Evolutionary conservation across 2,888 invertebrate species (phyloP), one percentile per base, ranked within the genome.

Genomic region (Trissolcus japonicus): DNA sequence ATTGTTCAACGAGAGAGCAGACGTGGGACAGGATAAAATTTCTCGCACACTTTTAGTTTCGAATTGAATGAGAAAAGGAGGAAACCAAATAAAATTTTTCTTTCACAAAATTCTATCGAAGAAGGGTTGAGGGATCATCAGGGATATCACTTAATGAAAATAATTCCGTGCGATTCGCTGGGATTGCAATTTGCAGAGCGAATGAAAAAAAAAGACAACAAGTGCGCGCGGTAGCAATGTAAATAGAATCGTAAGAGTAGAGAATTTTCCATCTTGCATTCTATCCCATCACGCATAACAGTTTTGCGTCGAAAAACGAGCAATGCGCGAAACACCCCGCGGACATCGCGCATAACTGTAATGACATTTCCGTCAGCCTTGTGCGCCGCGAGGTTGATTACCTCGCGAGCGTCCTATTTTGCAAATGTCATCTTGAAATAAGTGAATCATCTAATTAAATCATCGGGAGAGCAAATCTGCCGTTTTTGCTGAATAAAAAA

Each of bases 331-430:
- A 65, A 66, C 60, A 51, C 35, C 48, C 40, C 51, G 51, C 53
- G 25, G 57, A 43, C 29, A 43, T 35, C 7, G 35, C 35, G 40
- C 41, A 55, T 54, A 54, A 65, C 63, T 48, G 43, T 60, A 73
- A 65, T 73, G 65, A 66, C 72, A 66, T 65, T 73, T 73, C 72
- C 72, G 72, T 65, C 72, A 73, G 57, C 72, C 72, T 73, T 73
- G 72, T 35, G 56, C 17, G 46, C 29, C 4, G 17, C 16, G 41
- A 65, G 72, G 65, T 73, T 65, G 55, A 73, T 73, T 55, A 73
- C 72, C 65, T 73, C 59, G n/a, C 43, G 21, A 9, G 13, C 19
- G 17, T 51, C 19, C 51, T 43, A 53, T 57, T 35, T 56, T 21
- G 54, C 43, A 56, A 71, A 71, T 71, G 62, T 63, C 62, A 63